Evolutionary conservation across 2,113 vertebrate genomes (phyloP).

Genomic region (Recurvirostra avosetta): DNA sequence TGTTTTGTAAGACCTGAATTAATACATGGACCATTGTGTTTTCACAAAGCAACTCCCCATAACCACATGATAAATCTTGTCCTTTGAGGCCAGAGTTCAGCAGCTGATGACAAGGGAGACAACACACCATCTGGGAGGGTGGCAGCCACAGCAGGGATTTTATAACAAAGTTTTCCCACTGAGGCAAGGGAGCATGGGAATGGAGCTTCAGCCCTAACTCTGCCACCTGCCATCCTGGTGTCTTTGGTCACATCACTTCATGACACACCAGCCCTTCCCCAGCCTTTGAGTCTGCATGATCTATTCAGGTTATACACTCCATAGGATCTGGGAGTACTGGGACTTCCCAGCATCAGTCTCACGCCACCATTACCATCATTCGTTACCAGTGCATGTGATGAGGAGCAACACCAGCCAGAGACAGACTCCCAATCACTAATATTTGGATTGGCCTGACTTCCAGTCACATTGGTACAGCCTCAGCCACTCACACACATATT

Average conservation of each 20-base stretch:
- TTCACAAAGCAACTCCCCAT: not conserved
- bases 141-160: not conserved
- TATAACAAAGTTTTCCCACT: not conserved
- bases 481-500: not conserved
- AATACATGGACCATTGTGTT: not conserved
- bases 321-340: not conserved
- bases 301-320: not conserved
- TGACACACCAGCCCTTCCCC: not conserved
- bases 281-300: not conserved
- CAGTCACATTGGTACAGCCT: not conserved
- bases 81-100: not conserved
- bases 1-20: not conserved
- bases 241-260: not conserved
- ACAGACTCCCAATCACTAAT: not conserved
- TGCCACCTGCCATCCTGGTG: not conserved
- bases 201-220: not conserved
- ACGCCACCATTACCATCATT: not conserved
- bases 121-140: rapidly evolving
- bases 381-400: rapidly evolving
- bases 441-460: not conserved
- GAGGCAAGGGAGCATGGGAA: not conserved
- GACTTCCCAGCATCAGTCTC: not conserved
- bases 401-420: not conserved
- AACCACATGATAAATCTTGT: not conserved
- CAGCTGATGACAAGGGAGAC: not conserved